These are phyloP conservation scores for Boloria euphrosyne DNA, from an alignment of 2,888 invertebrate species.

Conservation along the genomic window DNA sequence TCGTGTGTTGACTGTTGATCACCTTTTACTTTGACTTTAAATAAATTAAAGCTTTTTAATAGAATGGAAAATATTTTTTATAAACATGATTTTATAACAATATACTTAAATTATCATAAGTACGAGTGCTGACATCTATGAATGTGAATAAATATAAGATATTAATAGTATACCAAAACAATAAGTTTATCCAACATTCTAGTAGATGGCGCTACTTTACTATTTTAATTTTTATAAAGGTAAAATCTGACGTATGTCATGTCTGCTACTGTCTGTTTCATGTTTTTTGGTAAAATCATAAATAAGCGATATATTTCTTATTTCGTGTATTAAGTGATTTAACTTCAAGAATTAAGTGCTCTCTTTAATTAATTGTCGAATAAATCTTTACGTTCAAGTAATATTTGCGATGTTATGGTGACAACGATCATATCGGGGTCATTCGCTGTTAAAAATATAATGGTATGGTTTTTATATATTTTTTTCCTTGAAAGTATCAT, in stretches of 20 bases:
- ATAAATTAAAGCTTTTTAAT: no score
- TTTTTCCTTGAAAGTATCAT: slow-evolving; percentile 2
- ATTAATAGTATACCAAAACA: background rate
- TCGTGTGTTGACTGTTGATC: no score
- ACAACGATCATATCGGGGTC: slow-evolving; percentile 43
- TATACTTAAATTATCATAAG: no score
- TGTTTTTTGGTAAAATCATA: slow-evolving; percentile 38
- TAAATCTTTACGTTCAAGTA: slow-evolving; percentile 32
- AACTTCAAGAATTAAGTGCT: slow-evolving; percentile 37
- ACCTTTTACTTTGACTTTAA: no score
- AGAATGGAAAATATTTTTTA: no score
- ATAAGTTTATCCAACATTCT: slow-evolving; percentile 20
- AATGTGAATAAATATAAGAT: background rate
- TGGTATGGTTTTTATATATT: slow-evolving; percentile 47
- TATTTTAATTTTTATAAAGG: slow-evolving; percentile 45
- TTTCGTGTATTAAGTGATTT: slow-evolving; percentile 41
- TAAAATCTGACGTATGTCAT: slow-evolving; percentile 37
- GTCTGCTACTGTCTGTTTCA: slow-evolving; percentile 29
- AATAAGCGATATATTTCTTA: slow-evolving; percentile 24
- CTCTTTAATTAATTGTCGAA: slow-evolving; percentile 23
- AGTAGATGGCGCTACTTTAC: slow-evolving; percentile 56
- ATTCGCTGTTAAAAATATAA: slow-evolving; percentile 54
- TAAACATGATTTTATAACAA: no score
- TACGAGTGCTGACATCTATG: background rate
- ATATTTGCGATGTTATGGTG: slow-evolving; percentile 41